Conservation (phyloP, 2,113 vertebrate species). For the Boulengeromyrus knoepffleri region DNA sequence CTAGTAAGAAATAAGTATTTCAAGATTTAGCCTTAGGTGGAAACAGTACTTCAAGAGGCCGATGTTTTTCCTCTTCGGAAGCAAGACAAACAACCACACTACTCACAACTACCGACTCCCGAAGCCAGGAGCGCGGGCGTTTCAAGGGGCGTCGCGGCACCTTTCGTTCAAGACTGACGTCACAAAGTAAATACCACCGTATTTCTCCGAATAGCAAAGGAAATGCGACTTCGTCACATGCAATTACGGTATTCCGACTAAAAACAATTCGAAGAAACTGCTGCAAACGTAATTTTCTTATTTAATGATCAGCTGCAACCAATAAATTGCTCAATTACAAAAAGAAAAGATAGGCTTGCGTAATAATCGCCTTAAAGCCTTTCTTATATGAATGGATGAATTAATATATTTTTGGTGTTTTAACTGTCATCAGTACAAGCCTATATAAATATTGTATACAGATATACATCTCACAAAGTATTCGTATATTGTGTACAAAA, state of each 20-base stretch:
- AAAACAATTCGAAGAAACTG: not conserved
- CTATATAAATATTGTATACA: constrained; percentile 10
- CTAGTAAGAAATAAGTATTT: not conserved
- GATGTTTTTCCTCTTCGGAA: not conserved
- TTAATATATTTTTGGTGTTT: constrained; percentile 1
- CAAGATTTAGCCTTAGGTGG: not conserved
- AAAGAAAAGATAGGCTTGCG: not conserved
- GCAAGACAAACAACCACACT: not conserved
- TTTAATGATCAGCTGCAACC: not conserved
- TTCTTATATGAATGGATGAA: not conserved
- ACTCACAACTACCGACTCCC: not conserved
- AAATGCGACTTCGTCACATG: too few relatives aligned
- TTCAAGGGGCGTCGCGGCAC: constrained; percentile 21
- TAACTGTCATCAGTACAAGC: not conserved
- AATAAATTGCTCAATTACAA: not conserved
- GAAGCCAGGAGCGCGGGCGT: not conserved
- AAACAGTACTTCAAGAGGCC: not conserved
- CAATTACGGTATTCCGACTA: not conserved
- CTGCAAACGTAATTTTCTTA: not conserved
- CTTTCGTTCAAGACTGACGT: not conserved
- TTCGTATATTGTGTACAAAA: constrained; percentile 8
- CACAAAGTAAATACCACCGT: constrained; percentile 25
- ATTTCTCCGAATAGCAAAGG: constrained; percentile 2
- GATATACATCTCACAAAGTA: constrained; percentile 9
- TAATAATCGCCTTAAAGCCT: not conserved